Base-by-base conservation (phyloP, 2,113 vertebrate genomes). In the Butorides virescens region DNA sequence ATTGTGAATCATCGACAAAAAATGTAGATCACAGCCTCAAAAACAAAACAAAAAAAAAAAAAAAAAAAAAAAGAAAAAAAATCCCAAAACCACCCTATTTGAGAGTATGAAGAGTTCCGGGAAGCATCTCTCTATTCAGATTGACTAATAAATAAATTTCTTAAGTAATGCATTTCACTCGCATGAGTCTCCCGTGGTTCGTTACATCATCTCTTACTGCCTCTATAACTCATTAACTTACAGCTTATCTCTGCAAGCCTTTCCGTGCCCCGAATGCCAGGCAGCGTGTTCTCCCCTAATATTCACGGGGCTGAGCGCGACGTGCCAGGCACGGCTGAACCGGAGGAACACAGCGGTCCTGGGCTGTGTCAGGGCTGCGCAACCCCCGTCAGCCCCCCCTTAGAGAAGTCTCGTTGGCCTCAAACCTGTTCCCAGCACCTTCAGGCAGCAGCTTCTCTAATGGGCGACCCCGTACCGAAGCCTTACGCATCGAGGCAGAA, bases 141-240 rank as follows among this genome's bases (percentile, higher is more conserved):
- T 6, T 21, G n/a, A 80, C 29, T 34, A 53, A 42, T 9, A 50
- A 59, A 55, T 20, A 19, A 1, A 52, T 56, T 36, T 77, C 80
- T 81, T 17, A 5, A 72, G 46, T 10, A 34, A 36, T 2, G 53
- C 30, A 8, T 42, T 50, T 13, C 36, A 37, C 19, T 46, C 29
- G 50, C 34, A 0, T 7, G 8, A 68, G 52, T 13, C 32, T 73
- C 44, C 70, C 7, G 30, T 2, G 32, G 32, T 16, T 8, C 46
- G 32, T 76, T 36, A 62, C 59, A 2, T 91, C 88, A 73, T 2
- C 59, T 29, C 73, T 44, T 13, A 7, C 27, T 9, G 77, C 66
- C 39, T 79, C 88, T 58, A 22, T 58, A 72, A 91, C 65, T 95
- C 80, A 88, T 95, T 95, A 91, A 85, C 94, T 30, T 3, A 5